Conservation (phyloP, 2,113 vertebrate genomes). For the Amphilophus citrinellus region DNA sequence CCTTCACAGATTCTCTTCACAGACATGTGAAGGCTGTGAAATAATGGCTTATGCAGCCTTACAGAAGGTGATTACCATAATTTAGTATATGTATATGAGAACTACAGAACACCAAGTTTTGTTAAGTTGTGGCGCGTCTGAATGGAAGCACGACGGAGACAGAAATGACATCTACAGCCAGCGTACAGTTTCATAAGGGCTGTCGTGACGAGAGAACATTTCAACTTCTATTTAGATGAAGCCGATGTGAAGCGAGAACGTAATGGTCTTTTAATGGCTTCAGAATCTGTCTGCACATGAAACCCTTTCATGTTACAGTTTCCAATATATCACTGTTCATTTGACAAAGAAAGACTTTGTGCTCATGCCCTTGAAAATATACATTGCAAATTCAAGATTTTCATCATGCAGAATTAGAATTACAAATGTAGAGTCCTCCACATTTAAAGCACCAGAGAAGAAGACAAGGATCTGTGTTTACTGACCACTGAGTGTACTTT, state of each 20-base stretch:
- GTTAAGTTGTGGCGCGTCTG: constrained; percentile 32
- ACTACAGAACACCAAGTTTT: constrained; percentile 1
- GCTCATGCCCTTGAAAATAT: neutral
- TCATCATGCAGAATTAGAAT: constrained; percentile 44
- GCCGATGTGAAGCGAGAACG: neutral
- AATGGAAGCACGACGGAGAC: constrained; percentile 17
- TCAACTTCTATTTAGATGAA: constrained; percentile 21
- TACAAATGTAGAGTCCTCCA: constrained; percentile 12
- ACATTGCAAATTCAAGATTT: constrained; percentile 11
- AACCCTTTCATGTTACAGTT: neutral
- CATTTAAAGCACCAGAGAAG: constrained; percentile 29
- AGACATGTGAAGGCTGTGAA: neutral
- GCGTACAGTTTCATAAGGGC: neutral
- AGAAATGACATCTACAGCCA: neutral
- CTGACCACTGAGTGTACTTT: constrained; percentile 38
- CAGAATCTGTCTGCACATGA: constrained; percentile 1
- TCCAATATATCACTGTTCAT: neutral
- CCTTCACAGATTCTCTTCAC: constrained; percentile 19
- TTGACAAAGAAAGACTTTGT: neutral
- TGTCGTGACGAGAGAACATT: neutral
- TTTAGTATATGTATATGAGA: constrained; percentile 33
- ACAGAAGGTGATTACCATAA: constrained; percentile 31
- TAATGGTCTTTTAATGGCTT: constrained; percentile 15
- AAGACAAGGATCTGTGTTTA: constrained; percentile 17
- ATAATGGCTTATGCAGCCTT: constrained; percentile 22